Conservation (phyloP, 1,140 invertebrate species). For the Lasioglossum albipes region DNA sequence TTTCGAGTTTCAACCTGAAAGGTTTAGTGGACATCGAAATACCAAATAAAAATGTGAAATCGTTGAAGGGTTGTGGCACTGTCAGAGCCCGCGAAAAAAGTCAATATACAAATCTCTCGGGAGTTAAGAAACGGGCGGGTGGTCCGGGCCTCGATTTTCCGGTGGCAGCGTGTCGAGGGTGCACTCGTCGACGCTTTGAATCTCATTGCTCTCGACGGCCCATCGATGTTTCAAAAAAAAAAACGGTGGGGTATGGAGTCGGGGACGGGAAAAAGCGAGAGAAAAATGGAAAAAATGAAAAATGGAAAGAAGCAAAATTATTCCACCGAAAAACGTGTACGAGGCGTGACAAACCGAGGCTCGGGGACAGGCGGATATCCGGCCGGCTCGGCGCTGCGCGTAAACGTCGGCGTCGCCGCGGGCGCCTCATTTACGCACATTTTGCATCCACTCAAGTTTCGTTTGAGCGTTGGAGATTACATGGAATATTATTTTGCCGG, state of each 20-base stretch:
- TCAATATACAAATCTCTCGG: neutral
- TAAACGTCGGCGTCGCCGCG: constrained; percentile 46
- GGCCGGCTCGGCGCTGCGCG: constrained; percentile 30
- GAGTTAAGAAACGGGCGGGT: neutral
- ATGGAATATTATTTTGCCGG: constrained; percentile 69
- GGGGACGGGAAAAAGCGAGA: neutral
- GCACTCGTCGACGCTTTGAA: constrained; percentile 11
- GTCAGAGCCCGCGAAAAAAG: too few relatives aligned
- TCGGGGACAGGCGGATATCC: constrained; percentile 23
- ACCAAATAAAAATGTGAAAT: too few relatives aligned
- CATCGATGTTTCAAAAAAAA: too few relatives aligned
- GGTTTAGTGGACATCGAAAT: too few relatives aligned
- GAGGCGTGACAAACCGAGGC: constrained; percentile 21
- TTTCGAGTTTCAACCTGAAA: too few relatives aligned
- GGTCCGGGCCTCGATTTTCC: neutral
- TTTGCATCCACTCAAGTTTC: constrained; percentile 72
- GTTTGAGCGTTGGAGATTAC: constrained; percentile 71
- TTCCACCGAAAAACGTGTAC: neutral
- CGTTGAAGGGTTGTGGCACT: too few relatives aligned
- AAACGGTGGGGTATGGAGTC: too few relatives aligned
- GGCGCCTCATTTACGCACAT: constrained; percentile 69
- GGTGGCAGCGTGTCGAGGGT: neutral
- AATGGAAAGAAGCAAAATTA: neutral
- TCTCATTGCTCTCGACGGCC: neutral
- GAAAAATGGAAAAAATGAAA: neutral